phyloP scores from a whole-genome alignment of 1,140 invertebrate genomes.

The Zaprionus camerounensis region DNA sequence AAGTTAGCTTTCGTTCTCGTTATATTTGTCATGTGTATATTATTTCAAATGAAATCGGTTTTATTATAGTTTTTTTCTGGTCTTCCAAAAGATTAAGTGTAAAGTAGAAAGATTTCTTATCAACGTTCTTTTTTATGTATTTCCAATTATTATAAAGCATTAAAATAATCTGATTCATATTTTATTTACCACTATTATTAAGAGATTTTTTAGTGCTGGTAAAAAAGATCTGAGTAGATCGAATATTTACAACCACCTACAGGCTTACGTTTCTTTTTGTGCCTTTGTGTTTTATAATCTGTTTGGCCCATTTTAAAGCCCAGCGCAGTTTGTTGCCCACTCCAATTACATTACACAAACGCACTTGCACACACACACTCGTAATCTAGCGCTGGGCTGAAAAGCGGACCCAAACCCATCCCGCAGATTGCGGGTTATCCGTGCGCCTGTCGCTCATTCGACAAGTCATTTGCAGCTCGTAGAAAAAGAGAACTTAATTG shows the following conservation, averaged over 20 bases:
- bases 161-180: background rate
- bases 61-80: too few relatives aligned
- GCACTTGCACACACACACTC: slow-evolving; percentile 45
- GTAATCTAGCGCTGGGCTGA: background rate
- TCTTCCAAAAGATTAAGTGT: background rate
- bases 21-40: too few relatives aligned
- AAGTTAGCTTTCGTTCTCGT: too few relatives aligned
- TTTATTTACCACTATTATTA: background rate
- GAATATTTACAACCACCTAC: background rate
- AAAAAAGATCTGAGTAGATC: background rate
- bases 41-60: too few relatives aligned
- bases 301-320: slow-evolving; percentile 24
- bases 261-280: slow-evolving; percentile 4
- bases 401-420: background rate
- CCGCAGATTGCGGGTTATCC: slow-evolving; percentile 9
- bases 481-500: slow-evolving; percentile 65
- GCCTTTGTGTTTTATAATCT: slow-evolving; percentile 3
- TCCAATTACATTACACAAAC: background rate
- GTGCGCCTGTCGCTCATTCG: slow-evolving; percentile 53
- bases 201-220: background rate
- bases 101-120: background rate
- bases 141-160: background rate
- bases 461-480: slow-evolving; percentile 78
- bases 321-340: slow-evolving; percentile 21
- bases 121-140: background rate